A percentile compares a stretch with the other conserved stretches of the same genome.
Conservation (phyloP, 1,140 invertebrate genomes). For the Drosophila subobscura region DNA sequence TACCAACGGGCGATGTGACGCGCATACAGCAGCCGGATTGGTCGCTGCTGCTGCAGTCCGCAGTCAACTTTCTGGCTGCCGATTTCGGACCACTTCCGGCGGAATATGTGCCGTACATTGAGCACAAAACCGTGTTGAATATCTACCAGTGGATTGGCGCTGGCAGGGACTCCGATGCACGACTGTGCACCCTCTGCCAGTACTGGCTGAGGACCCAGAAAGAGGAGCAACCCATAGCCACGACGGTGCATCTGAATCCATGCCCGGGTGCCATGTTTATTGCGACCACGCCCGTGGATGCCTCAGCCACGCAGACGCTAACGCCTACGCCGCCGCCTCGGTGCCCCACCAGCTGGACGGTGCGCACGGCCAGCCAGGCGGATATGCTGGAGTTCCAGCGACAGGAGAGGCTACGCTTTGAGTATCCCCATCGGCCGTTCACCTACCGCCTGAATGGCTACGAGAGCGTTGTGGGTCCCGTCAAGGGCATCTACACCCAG, state of each 20-base stretch:
- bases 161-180: conserved; percentile 94
- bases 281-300: conserved; percentile 1
- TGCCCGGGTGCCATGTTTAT: too few relatives aligned
- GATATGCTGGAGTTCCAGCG: conserved; percentile 91
- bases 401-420: conserved; percentile 89
- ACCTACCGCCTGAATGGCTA: conserved; percentile 94
- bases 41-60: conserved; percentile 90
- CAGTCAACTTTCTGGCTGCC: conserved; percentile 94
- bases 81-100: conserved; percentile 92
- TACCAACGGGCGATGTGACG: conserved; percentile 89
- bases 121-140: conserved; percentile 90
- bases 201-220: conserved; percentile 89
- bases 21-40: conserved; percentile 87
- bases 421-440: conserved; percentile 93
- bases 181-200: conserved; percentile 89
- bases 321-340: conserved; percentile 86
- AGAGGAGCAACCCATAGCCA: conserved; percentile 34
- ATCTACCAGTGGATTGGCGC: conserved; percentile 97
- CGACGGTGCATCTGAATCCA: not conserved
- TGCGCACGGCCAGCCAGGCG: conserved; percentile 89
- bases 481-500: conserved; percentile 93
- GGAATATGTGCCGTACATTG: conserved; percentile 96
- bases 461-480: conserved; percentile 94
- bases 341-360: conserved; percentile 90
- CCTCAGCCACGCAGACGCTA: not conserved